Percentiles rank a stretch among this genome's conserved stretches.
phyloP scores from a whole-genome alignment of 2,888 invertebrate species.

The Spilosoma lubricipeda region DNA sequence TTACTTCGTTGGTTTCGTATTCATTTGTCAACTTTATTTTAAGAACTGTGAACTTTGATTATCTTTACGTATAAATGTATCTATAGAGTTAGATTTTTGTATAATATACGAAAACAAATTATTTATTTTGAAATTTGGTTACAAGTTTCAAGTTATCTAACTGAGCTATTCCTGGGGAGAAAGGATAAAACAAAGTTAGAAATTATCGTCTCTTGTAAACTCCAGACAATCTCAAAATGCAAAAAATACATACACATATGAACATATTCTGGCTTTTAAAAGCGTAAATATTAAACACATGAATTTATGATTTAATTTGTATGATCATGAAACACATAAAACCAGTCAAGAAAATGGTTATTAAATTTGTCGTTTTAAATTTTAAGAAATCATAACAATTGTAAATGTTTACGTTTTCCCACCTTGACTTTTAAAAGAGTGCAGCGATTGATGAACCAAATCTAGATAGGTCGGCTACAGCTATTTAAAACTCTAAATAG shows the following conservation, averaged over 20 bases:
- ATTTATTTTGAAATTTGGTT: too few relatives aligned
- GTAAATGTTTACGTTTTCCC: constrained; percentile 19
- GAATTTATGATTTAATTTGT: not conserved
- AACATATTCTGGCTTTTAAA: not conserved
- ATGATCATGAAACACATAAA: not conserved
- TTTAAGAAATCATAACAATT: constrained; percentile 42
- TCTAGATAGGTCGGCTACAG: constrained; percentile 11
- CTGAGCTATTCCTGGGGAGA: too few relatives aligned
- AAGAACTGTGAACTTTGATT: too few relatives aligned
- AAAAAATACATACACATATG: not conserved
- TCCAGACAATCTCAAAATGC: too few relatives aligned
- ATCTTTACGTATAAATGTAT: too few relatives aligned
- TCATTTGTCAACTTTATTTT: too few relatives aligned
- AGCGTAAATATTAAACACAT: not conserved
- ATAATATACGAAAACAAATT: too few relatives aligned
- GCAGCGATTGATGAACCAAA: constrained; percentile 30
- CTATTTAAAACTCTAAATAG: constrained; percentile 22
- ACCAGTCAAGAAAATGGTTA: not conserved
- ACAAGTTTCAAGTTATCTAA: too few relatives aligned
- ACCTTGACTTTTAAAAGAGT: constrained; percentile 33
- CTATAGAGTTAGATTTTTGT: too few relatives aligned
- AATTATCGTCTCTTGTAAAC: too few relatives aligned
- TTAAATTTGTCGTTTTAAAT: constrained; percentile 23
- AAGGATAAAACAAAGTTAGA: too few relatives aligned
- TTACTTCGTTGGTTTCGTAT: too few relatives aligned